Percentiles rank a stretch among this genome's conserved stretches.
phyloP scores from a whole-genome alignment of 2,113 vertebrate species.

The Girardinichthys multiradiatus region DNA sequence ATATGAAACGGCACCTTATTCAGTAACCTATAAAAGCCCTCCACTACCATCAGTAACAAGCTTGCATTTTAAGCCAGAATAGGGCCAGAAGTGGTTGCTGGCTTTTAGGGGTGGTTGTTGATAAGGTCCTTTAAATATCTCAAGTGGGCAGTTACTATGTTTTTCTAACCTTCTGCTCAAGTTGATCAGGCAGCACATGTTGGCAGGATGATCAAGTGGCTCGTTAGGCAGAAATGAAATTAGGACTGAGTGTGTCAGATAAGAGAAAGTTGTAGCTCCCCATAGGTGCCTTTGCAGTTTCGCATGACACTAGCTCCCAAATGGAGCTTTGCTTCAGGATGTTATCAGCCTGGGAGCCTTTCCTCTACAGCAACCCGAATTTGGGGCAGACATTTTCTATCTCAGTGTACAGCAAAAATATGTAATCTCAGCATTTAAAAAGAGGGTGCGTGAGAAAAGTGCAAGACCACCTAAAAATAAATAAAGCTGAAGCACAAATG shows the following conservation, averaged over 20 bases:
- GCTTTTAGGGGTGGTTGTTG: too few relatives aligned
- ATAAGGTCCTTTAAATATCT: constrained; percentile 61
- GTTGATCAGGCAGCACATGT: constrained; percentile 61
- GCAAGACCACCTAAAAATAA: too few relatives aligned
- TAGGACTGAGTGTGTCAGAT: constrained; percentile 61
- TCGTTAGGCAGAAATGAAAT: constrained; percentile 71
- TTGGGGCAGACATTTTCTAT: not conserved
- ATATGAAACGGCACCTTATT: not conserved
- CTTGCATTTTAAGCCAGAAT: not conserved
- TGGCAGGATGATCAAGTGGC: constrained; percentile 77
- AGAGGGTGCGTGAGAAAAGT: too few relatives aligned
- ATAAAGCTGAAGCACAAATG: too few relatives aligned
- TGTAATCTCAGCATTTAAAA: too few relatives aligned
- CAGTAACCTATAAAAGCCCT: not conserved
- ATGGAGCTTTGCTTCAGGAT: not conserved
- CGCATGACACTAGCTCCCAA: not conserved
- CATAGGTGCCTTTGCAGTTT: constrained; percentile 3
- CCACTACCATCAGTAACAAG: too few relatives aligned
- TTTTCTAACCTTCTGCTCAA: constrained; percentile 40
- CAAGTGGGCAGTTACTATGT: constrained; percentile 49
- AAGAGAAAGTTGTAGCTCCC: constrained; percentile 43
- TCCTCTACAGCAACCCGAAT: not conserved
- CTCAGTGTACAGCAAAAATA: not conserved
- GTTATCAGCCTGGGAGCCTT: not conserved
- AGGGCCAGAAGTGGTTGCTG: not conserved